phyloP scores from a whole-genome alignment of 92 coral and sea anemone genomes.

The Phenganax subtilis region DNA sequence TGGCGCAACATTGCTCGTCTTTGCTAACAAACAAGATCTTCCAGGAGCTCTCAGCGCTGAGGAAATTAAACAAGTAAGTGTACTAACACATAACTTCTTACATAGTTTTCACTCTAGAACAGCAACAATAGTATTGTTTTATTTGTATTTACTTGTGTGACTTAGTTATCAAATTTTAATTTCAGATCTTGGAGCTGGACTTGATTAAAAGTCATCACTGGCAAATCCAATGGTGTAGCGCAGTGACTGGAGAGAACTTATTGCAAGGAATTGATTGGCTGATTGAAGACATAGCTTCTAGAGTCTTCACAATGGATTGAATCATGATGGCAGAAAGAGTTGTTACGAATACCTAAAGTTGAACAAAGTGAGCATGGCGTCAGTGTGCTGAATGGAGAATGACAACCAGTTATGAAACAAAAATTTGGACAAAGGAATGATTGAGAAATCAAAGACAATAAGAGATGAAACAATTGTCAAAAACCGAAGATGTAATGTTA shows the following conservation, averaged over 20 bases:
- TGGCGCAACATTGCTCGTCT: conserved; percentile 94
- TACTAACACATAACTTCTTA: background rate
- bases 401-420: background rate
- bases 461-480: too few species aligned
- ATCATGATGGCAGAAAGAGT: background rate
- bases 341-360: background rate
- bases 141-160: background rate
- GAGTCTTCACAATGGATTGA: conserved; percentile 92
- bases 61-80: conserved; percentile 71
- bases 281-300: conserved; percentile 87
- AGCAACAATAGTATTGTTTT: background rate
- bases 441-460: background rate
- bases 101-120: background rate
- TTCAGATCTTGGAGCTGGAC: conserved; percentile 74
- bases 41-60: conserved; percentile 91
- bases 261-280: conserved; percentile 92
- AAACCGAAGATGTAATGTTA: background rate
- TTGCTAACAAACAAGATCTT: conserved; percentile 97
- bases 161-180: background rate
- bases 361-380: background rate
- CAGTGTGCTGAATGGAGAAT: background rate
- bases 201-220: conserved; percentile 89
- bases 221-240: conserved; percentile 98
- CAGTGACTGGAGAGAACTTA: conserved; percentile 89
- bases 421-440: background rate